These are phyloP conservation scores for Eudasyphora cyanicolor DNA, from an alignment of 2,888 invertebrate genomes.

Conservation along the genomic window DNA sequence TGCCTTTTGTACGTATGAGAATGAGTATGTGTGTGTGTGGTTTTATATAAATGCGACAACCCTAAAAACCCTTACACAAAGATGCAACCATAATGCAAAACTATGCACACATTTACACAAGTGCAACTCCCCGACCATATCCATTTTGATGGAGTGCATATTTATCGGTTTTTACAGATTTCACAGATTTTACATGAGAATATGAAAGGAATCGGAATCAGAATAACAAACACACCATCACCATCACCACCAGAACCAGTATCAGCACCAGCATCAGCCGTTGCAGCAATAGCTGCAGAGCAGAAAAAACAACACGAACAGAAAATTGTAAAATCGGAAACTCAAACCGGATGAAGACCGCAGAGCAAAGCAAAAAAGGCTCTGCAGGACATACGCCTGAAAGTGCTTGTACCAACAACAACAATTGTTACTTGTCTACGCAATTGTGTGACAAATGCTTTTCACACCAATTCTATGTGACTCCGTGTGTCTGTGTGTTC, in stretches of 20 bases:
- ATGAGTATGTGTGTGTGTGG: not conserved
- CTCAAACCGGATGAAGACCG: no score
- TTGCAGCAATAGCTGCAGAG: not conserved
- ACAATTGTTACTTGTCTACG: no score
- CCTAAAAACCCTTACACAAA: no score
- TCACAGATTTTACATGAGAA: slow-evolving; percentile 63
- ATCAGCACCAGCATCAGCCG: not conserved
- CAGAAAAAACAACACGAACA: not conserved
- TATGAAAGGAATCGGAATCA: slow-evolving; percentile 35
- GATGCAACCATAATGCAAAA: slow-evolving; percentile 31
- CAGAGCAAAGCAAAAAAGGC: no score
- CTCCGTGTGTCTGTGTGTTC: not conserved
- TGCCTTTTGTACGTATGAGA: not conserved
- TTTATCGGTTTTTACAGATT: slow-evolving; percentile 62
- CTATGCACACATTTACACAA: slow-evolving; percentile 38
- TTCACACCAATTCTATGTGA: slow-evolving; percentile 13
- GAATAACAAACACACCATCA: slow-evolving; percentile 14
- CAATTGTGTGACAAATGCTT: slow-evolving; percentile 38
- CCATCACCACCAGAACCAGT: slow-evolving; percentile 1
- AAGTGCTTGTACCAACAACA: no score
- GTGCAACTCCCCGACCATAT: not conserved
- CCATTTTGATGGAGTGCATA: slow-evolving; percentile 46
- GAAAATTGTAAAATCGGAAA: no score
- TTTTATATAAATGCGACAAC: not conserved
- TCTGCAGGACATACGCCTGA: not conserved